A percentile compares a stretch with the other conserved stretches of the same genome.
phyloP scores from a whole-genome alignment of 1,140 invertebrate species.

The Monomorium pharaonis region DNA sequence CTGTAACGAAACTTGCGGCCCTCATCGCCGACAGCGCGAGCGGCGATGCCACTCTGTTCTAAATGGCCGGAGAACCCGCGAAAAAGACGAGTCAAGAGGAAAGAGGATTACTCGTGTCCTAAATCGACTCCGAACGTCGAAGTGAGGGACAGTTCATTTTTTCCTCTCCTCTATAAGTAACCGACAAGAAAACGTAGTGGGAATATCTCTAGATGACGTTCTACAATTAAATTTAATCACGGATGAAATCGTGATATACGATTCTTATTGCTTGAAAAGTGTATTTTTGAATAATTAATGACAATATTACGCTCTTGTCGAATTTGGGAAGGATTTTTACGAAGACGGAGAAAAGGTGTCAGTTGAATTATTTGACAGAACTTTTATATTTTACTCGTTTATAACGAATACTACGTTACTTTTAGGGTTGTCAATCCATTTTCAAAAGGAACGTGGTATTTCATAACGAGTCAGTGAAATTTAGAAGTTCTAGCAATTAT shows the following conservation, averaged over 20 bases:
- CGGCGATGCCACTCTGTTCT: slow-evolving; percentile 25
- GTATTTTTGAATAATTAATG: not conserved
- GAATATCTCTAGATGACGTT: not conserved
- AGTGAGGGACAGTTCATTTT: not conserved
- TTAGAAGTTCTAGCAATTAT: slow-evolving; percentile 28
- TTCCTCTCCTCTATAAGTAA: not conserved
- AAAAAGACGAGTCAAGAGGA: slow-evolving; percentile 51
- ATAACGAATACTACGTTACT: no score
- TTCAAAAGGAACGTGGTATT: not conserved
- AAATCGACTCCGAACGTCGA: slow-evolving; percentile 9
- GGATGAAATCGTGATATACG: not conserved
- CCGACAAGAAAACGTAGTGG: not conserved
- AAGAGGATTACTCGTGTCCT: slow-evolving; percentile 61
- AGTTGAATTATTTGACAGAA: not conserved
- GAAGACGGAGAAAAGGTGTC: not conserved
- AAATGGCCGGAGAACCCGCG: slow-evolving; percentile 43
- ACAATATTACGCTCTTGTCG: not conserved
- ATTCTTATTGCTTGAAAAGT: not conserved
- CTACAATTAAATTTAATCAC: not conserved
- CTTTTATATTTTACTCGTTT: no score
- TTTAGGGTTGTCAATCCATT: not conserved
- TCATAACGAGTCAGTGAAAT: slow-evolving; percentile 30
- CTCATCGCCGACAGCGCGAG: slow-evolving; percentile 24
- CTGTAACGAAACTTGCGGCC: slow-evolving; percentile 13
- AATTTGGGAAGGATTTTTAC: not conserved